Evolutionary conservation across 2,888 invertebrate species (phyloP), one percentile per base, ranked within the genome.

Genomic region (Epinotia brunnichana): DNA sequence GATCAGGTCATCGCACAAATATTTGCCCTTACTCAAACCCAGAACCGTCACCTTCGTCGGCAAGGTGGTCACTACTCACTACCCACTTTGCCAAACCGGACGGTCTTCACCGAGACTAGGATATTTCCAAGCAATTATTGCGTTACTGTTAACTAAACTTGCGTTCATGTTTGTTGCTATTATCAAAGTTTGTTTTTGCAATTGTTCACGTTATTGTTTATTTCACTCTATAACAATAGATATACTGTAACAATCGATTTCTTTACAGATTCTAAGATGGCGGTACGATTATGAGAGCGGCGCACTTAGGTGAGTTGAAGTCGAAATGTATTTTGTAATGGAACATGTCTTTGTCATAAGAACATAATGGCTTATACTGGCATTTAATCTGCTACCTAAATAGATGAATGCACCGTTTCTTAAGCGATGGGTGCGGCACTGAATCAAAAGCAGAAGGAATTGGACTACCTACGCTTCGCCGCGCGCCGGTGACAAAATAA

Each of bases 221-320:
- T 35, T 7, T 35, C 5, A 29, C 29, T 29, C 9, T 7, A 7
- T 35, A 35, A 35, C 48, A 48, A 48, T n/a, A n/a, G n/a, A 24
- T 24, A 39, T 21, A 39, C 53, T 41, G n/a, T n/a, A 39, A 64
- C 15, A 2, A 63, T 39, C 41, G 24, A 15, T 56, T 66, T 66
- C n/a, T 85, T 86, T 80, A 59, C 92, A 92, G 92, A 87, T 89
- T 80, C 79, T 80, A 87, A 82, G 79, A 91, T 91, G 91, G 83
- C 84, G 82, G 79, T 77, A 80, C 86, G 87, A 85, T 90, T 90
- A 91, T 91, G 91, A 91, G 85, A 82, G 80, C 81, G 81, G 84
- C 82, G 84, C 75, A 81, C 79, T 85, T 87, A 90, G 89, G 92
- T 91, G 80, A 91, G 91, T 87, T 76, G 77, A 80, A 84, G 83